phyloP scores from a whole-genome alignment of 2,888 invertebrate species.

The Dendrolimus houi region DNA sequence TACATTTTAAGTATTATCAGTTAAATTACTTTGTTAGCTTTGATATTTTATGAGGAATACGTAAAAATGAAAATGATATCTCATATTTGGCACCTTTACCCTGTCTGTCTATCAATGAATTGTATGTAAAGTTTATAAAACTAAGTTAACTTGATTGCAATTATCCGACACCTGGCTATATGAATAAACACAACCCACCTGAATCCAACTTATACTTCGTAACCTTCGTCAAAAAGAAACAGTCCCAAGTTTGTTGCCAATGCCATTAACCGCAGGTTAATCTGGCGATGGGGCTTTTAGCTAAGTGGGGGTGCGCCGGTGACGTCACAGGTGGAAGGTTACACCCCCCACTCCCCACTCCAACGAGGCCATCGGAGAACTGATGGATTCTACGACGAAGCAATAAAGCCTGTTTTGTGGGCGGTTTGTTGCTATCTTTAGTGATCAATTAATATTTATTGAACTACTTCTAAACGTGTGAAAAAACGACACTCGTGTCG shows the following conservation, averaged over 20 bases:
- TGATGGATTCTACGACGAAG: background rate
- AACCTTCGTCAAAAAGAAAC: background rate
- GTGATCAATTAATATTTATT: background rate
- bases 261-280: conserved; percentile 18
- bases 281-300: conserved; percentile 25
- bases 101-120: too few relatives aligned
- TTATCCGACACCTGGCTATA: too few relatives aligned
- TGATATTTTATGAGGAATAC: too few relatives aligned
- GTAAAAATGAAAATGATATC: too few relatives aligned
- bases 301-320: conserved; percentile 24
- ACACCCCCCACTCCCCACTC: conserved; percentile 6
- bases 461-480: too few relatives aligned
- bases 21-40: too few relatives aligned
- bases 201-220: background rate
- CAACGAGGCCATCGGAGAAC: background rate
- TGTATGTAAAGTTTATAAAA: too few relatives aligned
- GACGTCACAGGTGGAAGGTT: conserved; percentile 24
- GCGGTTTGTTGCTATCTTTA: background rate
- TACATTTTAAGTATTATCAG: too few relatives aligned
- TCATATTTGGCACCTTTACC: too few relatives aligned
- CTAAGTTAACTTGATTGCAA: too few relatives aligned
- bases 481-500: too few relatives aligned
- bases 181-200: too few relatives aligned
- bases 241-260: conserved; percentile 17
- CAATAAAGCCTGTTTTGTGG: background rate